These are phyloP conservation scores for Caenorhabditis japonica DNA, from an alignment of 2,888 invertebrate species.

Conservation along the genomic window DNA sequence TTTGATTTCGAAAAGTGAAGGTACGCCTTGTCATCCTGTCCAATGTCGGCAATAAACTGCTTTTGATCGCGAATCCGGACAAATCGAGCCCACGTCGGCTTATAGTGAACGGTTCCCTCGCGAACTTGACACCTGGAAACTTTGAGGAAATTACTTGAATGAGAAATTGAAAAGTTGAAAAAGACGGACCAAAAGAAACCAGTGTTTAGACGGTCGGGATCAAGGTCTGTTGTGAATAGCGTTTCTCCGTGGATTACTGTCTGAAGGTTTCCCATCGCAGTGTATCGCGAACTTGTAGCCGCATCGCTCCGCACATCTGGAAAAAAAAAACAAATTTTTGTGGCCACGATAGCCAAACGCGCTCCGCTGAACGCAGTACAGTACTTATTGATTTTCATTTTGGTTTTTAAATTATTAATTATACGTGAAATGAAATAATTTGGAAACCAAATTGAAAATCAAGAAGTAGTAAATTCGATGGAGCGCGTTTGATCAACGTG, in stretches of 20 bases:
- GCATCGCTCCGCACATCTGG: slow-evolving; percentile 11
- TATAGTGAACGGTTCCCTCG: slow-evolving; percentile 33
- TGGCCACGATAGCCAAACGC: no score
- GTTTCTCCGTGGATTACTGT: slow-evolving; percentile 60
- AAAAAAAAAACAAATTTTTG: neutral
- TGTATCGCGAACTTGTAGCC: slow-evolving; percentile 18
- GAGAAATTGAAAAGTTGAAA: no score
- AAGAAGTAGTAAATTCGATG: no score
- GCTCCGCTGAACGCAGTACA: no score
- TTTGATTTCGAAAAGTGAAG: slow-evolving; percentile 60
- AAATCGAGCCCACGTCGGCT: slow-evolving; percentile 52
- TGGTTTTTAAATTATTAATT: no score
- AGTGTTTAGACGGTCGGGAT: slow-evolving; percentile 40
- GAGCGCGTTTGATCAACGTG: no score
- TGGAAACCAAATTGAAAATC: no score
- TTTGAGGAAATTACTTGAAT: neutral
- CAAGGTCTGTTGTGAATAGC: slow-evolving; percentile 55
- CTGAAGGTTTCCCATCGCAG: slow-evolving; percentile 66
- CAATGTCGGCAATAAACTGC: slow-evolving; percentile 52
- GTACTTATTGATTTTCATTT: no score
- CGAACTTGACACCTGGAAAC: slow-evolving; percentile 69
- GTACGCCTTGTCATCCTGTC: slow-evolving; percentile 53
- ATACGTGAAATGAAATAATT: no score
- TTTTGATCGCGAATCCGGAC: slow-evolving; percentile 50
- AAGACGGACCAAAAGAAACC: slow-evolving; percentile 62